These are phyloP conservation scores for Penelope pileata DNA, from an alignment of 2,113 vertebrate species.

Conservation along the genomic window DNA sequence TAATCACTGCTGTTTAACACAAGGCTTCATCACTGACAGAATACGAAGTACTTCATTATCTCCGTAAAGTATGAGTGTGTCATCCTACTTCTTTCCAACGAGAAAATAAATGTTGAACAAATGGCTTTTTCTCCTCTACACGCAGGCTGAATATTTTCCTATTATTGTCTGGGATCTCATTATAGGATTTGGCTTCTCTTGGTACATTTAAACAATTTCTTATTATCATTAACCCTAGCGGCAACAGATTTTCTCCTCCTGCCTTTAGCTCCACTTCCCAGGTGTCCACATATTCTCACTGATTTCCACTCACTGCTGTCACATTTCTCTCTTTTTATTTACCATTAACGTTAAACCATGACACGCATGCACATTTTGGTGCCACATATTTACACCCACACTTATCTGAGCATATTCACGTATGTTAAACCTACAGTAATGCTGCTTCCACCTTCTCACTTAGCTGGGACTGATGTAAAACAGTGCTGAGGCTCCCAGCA, in stretches of 20 bases:
- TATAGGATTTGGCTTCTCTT: conserved; percentile 10
- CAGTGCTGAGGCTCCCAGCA: background rate
- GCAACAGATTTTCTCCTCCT: background rate
- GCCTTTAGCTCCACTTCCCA: background rate
- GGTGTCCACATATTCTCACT: background rate
- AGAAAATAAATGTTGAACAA: conserved; percentile 25
- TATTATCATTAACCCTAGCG: background rate
- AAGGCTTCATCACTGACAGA: background rate
- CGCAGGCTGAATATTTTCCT: background rate
- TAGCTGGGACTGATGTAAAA: background rate
- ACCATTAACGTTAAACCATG: background rate
- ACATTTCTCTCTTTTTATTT: background rate
- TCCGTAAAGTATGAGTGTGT: conserved; percentile 5
- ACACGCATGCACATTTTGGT: background rate
- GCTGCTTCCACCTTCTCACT: background rate
- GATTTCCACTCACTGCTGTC: background rate
- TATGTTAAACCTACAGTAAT: background rate
- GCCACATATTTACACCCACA: background rate
- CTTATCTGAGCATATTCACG: background rate
- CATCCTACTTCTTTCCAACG: conserved; percentile 33
- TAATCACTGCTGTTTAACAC: conserved; percentile 45
- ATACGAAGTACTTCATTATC: conserved; percentile 43
- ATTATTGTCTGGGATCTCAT: background rate
- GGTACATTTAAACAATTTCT: background rate
- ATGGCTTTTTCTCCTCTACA: conserved; percentile 1